Evolutionary conservation across 2,888 invertebrate genomes (phyloP).

Genomic region (Dolichopus griseipennis): DNA sequence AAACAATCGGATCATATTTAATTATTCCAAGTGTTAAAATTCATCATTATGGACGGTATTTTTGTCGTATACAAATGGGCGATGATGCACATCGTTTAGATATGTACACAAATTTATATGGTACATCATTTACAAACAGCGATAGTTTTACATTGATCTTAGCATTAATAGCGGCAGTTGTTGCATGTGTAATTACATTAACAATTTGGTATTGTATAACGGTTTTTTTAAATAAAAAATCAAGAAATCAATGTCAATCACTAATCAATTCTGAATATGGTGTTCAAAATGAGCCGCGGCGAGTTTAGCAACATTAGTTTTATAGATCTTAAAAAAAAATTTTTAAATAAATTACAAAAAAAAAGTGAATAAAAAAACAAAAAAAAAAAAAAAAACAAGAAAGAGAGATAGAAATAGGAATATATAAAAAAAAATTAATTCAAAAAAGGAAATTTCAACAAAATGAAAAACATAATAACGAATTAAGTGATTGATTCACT

Average conservation of each 20-base stretch:
- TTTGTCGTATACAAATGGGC: constrained; percentile 57
- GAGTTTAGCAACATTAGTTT: constrained; percentile 1
- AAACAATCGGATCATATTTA: constrained; percentile 63
- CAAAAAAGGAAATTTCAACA: too few species aligned
- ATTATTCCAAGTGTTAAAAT: constrained; percentile 50
- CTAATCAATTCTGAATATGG: constrained; percentile 8
- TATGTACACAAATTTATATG: constrained; percentile 31
- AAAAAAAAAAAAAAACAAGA: too few species aligned
- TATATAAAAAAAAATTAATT: neutral
- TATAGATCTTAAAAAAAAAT: neutral
- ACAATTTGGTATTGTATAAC: constrained; percentile 14
- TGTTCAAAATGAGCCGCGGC: neutral
- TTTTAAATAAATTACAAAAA: neutral
- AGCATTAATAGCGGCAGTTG: constrained; percentile 14
- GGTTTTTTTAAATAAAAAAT: constrained; percentile 11
- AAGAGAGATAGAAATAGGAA: neutral
- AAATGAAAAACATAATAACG: too few species aligned
- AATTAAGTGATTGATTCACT: too few species aligned
- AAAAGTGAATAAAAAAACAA: neutral
- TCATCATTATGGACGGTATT: constrained; percentile 62
- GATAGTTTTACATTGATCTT: constrained; percentile 14
- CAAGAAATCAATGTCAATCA: constrained; percentile 14
- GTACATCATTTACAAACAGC: constrained; percentile 20
- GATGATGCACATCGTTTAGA: constrained; percentile 40
- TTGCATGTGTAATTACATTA: constrained; percentile 15